These are phyloP conservation scores for Cyrtonyx montezumae DNA, from an alignment of 2,113 vertebrate genomes.

Conservation along the genomic window DNA sequence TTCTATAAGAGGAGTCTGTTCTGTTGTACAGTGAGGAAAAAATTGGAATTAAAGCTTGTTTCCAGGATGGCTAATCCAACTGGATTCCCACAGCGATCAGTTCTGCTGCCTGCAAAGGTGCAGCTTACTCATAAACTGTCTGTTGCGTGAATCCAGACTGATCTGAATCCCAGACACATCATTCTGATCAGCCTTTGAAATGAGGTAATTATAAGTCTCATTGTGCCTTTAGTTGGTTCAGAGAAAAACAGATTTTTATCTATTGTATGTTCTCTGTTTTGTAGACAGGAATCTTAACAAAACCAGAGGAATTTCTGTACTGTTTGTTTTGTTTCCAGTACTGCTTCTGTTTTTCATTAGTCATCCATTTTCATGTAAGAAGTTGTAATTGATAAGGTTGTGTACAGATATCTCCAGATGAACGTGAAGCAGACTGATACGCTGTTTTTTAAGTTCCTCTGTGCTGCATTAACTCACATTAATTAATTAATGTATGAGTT, in stretches of 20 bases:
- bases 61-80: background rate
- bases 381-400: background rate
- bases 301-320: background rate
- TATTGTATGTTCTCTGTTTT: background rate
- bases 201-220: background rate
- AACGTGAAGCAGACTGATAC: background rate
- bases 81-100: background rate
- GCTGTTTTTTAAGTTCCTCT: background rate
- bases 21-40: background rate
- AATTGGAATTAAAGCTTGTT: background rate
- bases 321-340: background rate
- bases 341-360: background rate
- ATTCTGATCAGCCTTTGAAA: background rate
- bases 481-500: background rate
- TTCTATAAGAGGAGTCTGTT: background rate
- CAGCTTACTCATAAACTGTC: background rate
- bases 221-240: background rate
- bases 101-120: background rate
- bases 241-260: background rate
- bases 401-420: background rate
- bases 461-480: background rate
- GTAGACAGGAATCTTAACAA: background rate
- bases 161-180: constrained; percentile 7
- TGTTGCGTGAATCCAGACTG: background rate
- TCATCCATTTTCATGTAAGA: background rate